Base-by-base conservation (phyloP, 2,797 vertebrate species). In the Myotis myotis region DNA sequence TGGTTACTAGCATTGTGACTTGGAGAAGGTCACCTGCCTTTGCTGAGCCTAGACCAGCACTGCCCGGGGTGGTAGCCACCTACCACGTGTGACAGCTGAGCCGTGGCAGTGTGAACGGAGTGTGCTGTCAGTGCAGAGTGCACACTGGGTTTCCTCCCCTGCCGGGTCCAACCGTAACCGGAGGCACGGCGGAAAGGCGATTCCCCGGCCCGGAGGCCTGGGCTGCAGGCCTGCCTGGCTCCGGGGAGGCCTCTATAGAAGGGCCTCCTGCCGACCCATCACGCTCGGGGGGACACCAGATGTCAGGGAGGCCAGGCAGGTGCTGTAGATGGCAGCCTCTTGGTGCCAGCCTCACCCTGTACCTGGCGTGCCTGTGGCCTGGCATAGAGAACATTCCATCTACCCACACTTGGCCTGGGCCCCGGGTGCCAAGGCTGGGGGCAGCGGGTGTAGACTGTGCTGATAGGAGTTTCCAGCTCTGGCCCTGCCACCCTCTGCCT, bases 41-140 rank as follows among this genome's bases (percentile, higher is more conserved):
- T 80, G 68, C 44, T 28, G 60, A 72, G 74, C 36, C 36, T 8
- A 71, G 38, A 15, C 19, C 57, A 74, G 16, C 12, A 5, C 23
- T 9, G 11, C 68, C 62, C 6, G 20, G 13, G 4, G 7, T 4
- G 49, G 68, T 64, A 17, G 33, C 79, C 7, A 1, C 20, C 33
- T 49, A 55, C 30, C 25, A 1, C 23, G 12, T 0, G 9, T 33
- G 38, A 36, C 9, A 28, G 8, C 2, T 2, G 76, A 5, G 44
- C 44, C 2, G 28, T 51, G 76, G 47, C 17, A 0, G 28, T 64
- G 11, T n/a, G 22, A 11, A 33, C 1, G 13, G 71, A 70, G 79
- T 38, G 20, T 2, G 8, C 60, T 0, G 0, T 7, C 17, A 25
- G 17, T 13, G 0, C 72, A 8, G n/a, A 17, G 36, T 0, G 0